These are phyloP conservation scores for Cherax destructor DNA, from an alignment of 1,140 invertebrate genomes.

Conservation along the genomic window DNA sequence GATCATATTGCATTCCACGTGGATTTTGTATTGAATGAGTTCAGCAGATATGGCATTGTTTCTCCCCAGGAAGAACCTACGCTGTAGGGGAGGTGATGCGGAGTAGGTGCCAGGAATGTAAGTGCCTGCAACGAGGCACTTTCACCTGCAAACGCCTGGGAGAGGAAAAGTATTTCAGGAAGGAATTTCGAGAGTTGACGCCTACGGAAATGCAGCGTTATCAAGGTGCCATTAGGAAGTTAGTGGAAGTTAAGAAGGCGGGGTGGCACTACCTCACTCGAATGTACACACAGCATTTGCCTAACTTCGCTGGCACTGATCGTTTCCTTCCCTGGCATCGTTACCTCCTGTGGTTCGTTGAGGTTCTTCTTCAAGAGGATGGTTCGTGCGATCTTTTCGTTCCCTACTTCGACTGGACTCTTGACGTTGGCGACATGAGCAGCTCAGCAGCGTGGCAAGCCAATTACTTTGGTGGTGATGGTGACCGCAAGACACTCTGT, in stretches of 20 bases:
- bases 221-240: background rate
- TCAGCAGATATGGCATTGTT: background rate
- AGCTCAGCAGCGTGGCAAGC: slow-evolving; percentile 5
- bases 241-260: background rate
- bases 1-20: too few species aligned
- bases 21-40: too few species aligned
- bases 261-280: slow-evolving; percentile 9
- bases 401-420: slow-evolving; percentile 32
- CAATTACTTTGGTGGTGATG: slow-evolving; percentile 24
- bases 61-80: background rate
- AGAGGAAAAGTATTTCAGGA: background rate
- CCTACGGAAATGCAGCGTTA: background rate
- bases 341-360: slow-evolving; percentile 2
- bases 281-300: background rate
- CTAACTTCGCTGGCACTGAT: slow-evolving; percentile 16
- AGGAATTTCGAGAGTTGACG: slow-evolving; percentile 13
- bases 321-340: slow-evolving; percentile 15
- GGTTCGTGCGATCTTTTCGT: background rate
- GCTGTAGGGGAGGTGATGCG: background rate
- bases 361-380: background rate
- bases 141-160: background rate
- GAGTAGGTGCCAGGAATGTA: background rate
- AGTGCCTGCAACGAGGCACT: background rate
- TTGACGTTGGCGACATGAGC: slow-evolving; percentile 10
- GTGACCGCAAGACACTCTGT: background rate